phyloP scores from a whole-genome alignment of 2,797 vertebrate species.

The Chelmon rostratus region DNA sequence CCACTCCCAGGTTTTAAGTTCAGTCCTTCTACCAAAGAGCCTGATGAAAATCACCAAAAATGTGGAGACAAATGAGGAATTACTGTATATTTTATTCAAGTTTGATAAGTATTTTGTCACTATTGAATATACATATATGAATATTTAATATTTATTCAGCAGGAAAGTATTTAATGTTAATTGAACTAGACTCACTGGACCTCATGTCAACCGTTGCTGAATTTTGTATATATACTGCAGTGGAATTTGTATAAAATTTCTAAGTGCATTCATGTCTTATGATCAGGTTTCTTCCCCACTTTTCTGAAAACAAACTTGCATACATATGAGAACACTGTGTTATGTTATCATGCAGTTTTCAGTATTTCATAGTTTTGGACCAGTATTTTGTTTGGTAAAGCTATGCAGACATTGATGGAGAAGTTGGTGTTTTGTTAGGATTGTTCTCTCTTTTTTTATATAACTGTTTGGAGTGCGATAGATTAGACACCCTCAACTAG shows the following conservation, averaged over 20 bases:
- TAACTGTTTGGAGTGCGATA: slow-evolving; percentile 68
- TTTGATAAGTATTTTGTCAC: slow-evolving; percentile 75
- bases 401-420: slow-evolving; percentile 84
- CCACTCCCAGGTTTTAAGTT: slow-evolving; percentile 75
- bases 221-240: slow-evolving; percentile 60
- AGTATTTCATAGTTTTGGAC: slow-evolving; percentile 83
- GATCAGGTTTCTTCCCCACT: slow-evolving; percentile 85
- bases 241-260: slow-evolving; percentile 64
- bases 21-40: slow-evolving; percentile 80
- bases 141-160: slow-evolving; percentile 86
- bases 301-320: slow-evolving; percentile 76
- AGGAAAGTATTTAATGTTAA: slow-evolving; percentile 68
- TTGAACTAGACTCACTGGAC: slow-evolving; percentile 63
- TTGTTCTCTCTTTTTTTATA: slow-evolving; percentile 55
- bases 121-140: slow-evolving; percentile 67
- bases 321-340: slow-evolving; percentile 84
- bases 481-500: slow-evolving; percentile 57
- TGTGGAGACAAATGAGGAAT: slow-evolving; percentile 56
- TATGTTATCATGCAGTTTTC: slow-evolving; percentile 80
- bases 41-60: slow-evolving; percentile 63
- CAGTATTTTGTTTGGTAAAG: slow-evolving; percentile 70
- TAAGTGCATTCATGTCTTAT: slow-evolving; percentile 75
- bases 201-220: slow-evolving; percentile 58
- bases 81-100: slow-evolving; percentile 70
- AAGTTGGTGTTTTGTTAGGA: slow-evolving; percentile 75